These are phyloP conservation scores for Syrrhaptes paradoxus DNA, from an alignment of 2,113 vertebrate genomes.

Conservation along the genomic window DNA sequence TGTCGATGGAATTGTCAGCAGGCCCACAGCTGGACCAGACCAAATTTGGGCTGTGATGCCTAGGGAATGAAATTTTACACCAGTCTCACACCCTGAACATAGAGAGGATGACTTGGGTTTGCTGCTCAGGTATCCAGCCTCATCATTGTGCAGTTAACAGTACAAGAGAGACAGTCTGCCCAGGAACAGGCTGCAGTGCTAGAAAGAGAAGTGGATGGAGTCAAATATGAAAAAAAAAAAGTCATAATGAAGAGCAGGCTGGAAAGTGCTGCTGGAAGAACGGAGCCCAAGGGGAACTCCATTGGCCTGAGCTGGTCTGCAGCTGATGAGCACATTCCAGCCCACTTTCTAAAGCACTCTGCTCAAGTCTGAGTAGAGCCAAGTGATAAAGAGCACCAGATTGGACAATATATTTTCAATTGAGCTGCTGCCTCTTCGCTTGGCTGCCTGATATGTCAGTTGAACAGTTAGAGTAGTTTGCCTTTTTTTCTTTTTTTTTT, in stretches of 20 bases:
- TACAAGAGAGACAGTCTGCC: not conserved
- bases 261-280: not conserved
- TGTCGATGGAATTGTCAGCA: not conserved
- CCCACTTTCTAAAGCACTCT: not conserved
- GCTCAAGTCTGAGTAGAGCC: not conserved
- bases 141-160: not conserved
- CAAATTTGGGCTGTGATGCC: not conserved
- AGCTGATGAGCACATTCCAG: not conserved
- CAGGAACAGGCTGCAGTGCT: not conserved
- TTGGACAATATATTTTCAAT: not conserved
- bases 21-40: not conserved
- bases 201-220: not conserved
- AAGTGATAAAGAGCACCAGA: not conserved
- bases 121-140: not conserved
- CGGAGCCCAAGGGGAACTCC: not conserved
- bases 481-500: too few species aligned
- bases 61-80: not conserved
- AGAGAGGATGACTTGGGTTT: not conserved
- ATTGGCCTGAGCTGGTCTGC: not conserved
- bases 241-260: not conserved
- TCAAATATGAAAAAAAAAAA: not conserved
- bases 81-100: not conserved
- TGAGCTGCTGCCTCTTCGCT: not conserved
- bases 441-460: not conserved
- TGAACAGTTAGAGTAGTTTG: not conserved